Base-by-base conservation (phyloP, 1,140 invertebrate species). In the Pseudomyrmex sp. region DNA sequence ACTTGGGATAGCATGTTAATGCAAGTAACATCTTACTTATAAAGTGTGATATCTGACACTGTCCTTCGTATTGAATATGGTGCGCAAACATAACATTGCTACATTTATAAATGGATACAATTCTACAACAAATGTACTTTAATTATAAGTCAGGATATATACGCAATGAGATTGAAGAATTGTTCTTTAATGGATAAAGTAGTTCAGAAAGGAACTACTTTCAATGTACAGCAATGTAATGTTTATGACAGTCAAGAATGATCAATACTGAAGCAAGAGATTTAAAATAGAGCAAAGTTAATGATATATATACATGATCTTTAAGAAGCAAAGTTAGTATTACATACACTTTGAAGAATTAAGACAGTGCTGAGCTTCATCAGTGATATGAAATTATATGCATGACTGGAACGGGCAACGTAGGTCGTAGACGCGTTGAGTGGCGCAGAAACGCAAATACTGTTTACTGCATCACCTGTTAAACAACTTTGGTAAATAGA, bases 361-460 rank as follows among this genome's bases (percentile, higher is more conserved):
- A 35, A 82, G 46, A 62, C 15, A 70, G 18, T 73, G 73, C 62
- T 74, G 54, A 88, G 58, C 48, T 62, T 82, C 12, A 56, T 70
- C 83, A 87, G 85, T 91, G 89, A 88, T 85, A 90, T 86, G 88
- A 94, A 94, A 90, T 90, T 94, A 93, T 91, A 94, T 94, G 94
- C 92, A 95, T 94, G 94, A 94, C 93, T 93, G 93, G 93, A 91
- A 91, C 91, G 91, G 93, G 94, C 91, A 92, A 93, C 92, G 90
- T 95, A 87, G 93, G 93, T 91, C 94, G 93, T 89, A 94, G 93
- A 93, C 93, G 93, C 91, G 94, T 95, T 91, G 93, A 95, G 91
- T 94, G 93, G 93, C 93, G 93, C 91, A 93, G 94, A 90, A 94
- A 91, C 91, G 93, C 94, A 90, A 94, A 95, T 88, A 66, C 44